Base-by-base conservation (phyloP, 2,797 vertebrate genomes). In the Oceanodroma leucorhoa region DNA sequence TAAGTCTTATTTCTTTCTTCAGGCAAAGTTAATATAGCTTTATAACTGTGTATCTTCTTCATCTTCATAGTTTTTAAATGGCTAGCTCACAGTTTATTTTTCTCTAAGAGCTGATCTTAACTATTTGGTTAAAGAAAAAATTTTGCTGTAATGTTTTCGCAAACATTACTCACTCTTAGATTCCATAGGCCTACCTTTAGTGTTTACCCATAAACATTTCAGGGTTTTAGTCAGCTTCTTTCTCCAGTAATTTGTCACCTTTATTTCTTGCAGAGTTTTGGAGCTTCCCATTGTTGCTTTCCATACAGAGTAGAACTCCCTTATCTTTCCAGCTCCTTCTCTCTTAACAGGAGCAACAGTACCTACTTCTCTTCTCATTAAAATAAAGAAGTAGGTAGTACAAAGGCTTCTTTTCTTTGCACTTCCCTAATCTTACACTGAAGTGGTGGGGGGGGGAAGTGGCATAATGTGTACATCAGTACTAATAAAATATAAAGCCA, bases 241-340 rank as follows among this genome's bases (percentile, higher is more conserved):
- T 78, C 66, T 93, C 72, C 73, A 86, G 87, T 95, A 93, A 92
- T 95, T 71, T 96, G 79, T 91, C 65, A 89, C 79, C 62, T 96
- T 96, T 94, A 93, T 93, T 90, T 96, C 93, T 95, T 94, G 83
- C 46, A 88, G 71, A 94, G 26, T 91, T 94, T 96, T 93, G 89
- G 94, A 81, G 78, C 84, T 89, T 92, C 60, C 34, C n/a, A 40
- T 73, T 95, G 86, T 87, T 93, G 81, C 75, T 96, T 94, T 92
- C 82, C 76, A 69, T 81, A 69, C 41, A 91, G 79, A 93, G 58
- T 86, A 94, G 84, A 92, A 41, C 58, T 94, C 70, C 65, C 72
- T 96, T 93, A 60, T 41, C 36, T 92, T 95, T 93, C 79, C 87
- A 94, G 79, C 84, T 96, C 91, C 72, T 95, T 65, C 71, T 92